Evolutionary conservation across 1,140 invertebrate genomes (phyloP), one percentile per base, ranked within the genome.

Genomic region (Drosophila nannoptera): DNA sequence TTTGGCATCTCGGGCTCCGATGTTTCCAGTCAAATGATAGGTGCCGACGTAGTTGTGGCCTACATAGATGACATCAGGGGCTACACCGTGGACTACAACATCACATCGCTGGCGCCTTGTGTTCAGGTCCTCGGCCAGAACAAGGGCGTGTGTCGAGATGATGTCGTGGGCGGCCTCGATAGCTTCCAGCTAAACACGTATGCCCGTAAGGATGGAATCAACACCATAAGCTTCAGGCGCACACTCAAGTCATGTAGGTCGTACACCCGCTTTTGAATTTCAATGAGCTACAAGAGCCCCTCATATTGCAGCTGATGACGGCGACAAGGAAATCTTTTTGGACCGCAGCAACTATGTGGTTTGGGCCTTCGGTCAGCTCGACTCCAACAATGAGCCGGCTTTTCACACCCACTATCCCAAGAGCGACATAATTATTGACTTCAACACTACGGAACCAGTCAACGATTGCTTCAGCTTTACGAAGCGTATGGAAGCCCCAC

Each of bases 61-160:
- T 94, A 94, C 77, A 94, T 95, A 80, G 93, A 96, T 87, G 92
- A 92, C 5, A 93, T 92, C 63, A 89, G 94, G 59, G 95, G 94
- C 7, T 93, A 93, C 77, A 94, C 94, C 4, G 91, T 91, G 4
- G 96, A 97, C 91, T 97, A 97, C 80, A 97, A 96, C 86, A 93
- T 97, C 49, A 96, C 96, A 9, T 95, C 94, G 0, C 91, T 94
- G 82, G 93, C 96, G 46, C 94, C 96, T 93, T 97, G 96, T 89
- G 94, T 95, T 7, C 95, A 95, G 90, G 94, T 96, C 46, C 90
- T 97, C 43, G 96, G 95, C 0, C 93, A 93, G 67, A 95, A 96
- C 81, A 95, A 93, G 89, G 96, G 96, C 22, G 96, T 97, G 0
- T 97, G 96, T 78, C 93, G 92, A 75, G 96, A 97, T 88, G 92